phyloP scores from a whole-genome alignment of 2,888 invertebrate species.

The Dolichopus griseipennis region DNA sequence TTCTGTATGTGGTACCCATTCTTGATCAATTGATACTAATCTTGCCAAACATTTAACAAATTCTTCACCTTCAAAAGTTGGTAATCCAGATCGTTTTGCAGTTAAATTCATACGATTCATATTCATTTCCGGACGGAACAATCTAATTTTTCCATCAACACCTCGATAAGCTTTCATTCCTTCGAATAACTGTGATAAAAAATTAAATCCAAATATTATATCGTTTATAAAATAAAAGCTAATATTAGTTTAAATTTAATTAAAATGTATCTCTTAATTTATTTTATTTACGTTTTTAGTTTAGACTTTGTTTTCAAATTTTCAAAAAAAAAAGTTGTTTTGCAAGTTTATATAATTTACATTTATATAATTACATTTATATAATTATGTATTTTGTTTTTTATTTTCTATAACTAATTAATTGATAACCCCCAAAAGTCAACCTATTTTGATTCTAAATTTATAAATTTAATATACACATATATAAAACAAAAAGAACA shows the following conservation, averaged over 20 bases:
- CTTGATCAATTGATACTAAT: conserved; percentile 83
- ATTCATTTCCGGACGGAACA: conserved; percentile 93
- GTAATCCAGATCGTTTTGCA: conserved; percentile 75
- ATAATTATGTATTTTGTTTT: too few species aligned
- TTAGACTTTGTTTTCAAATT: too few species aligned
- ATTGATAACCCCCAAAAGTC: too few species aligned
- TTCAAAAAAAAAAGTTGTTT: too few species aligned
- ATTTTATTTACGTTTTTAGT: too few species aligned
- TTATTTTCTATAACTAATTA: too few species aligned
- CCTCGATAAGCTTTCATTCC: conserved; percentile 97
- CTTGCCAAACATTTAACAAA: conserved; percentile 75
- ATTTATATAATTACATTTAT: too few species aligned
- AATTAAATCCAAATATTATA: conserved; percentile 10
- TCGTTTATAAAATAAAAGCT: background rate
- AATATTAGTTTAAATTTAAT: background rate
- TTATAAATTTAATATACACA: too few species aligned
- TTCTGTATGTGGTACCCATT: conserved; percentile 93
- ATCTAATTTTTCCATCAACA: conserved; percentile 78
- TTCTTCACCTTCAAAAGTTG: conserved; percentile 80
- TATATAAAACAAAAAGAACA: too few species aligned
- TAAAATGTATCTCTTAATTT: too few species aligned
- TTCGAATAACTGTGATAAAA: conserved; percentile 75
- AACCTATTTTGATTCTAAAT: too few species aligned
- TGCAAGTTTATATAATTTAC: too few species aligned
- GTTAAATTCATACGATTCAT: conserved; percentile 87